A percentile compares a stretch with the other conserved stretches of the same genome.
These are phyloP conservation scores for Drosophila rellima DNA, from an alignment of 2,888 invertebrate species.

Conservation along the genomic window DNA sequence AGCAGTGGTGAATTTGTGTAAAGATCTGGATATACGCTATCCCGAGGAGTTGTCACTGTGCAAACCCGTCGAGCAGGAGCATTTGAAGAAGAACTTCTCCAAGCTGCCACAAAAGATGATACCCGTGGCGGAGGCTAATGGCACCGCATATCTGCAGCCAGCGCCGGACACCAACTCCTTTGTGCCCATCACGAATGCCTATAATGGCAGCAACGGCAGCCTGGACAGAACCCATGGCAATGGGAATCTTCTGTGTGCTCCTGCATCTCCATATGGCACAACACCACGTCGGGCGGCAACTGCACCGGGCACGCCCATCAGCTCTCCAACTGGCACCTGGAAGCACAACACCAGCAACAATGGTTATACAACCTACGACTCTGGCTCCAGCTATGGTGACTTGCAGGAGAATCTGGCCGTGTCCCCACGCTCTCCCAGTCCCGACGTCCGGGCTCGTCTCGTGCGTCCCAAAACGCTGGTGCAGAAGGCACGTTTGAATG, in stretches of 20 bases:
- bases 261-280: conserved; percentile 85
- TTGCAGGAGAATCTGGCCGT: conserved; percentile 90
- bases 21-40: conserved; percentile 96
- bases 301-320: conserved; percentile 88
- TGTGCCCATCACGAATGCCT: conserved; percentile 89
- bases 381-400: conserved; percentile 85
- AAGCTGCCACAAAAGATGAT: conserved; percentile 87
- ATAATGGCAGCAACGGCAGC: conserved; percentile 90
- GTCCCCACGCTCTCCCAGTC: conserved; percentile 93
- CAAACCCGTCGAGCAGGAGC: conserved; percentile 93
- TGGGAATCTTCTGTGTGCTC: conserved; percentile 86
- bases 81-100: conserved; percentile 94
- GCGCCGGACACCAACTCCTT: conserved; percentile 94
- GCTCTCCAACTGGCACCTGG: conserved; percentile 88
- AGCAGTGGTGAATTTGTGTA: conserved; percentile 95
- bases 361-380: conserved; percentile 85
- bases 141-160: conserved; percentile 84
- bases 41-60: conserved; percentile 98
- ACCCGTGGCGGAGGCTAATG: conserved; percentile 82
- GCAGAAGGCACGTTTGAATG: conserved; percentile 97
- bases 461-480: conserved; percentile 94
- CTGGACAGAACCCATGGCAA: conserved; percentile 86
- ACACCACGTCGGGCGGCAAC: conserved; percentile 86
- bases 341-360: conserved; percentile 77
- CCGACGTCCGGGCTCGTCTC: conserved; percentile 92